A percentile compares a stretch with the other conserved stretches of the same genome.
These are phyloP conservation scores for Elephantulus edwardii DNA, from an alignment of 2,113 vertebrate species.

Conservation along the genomic window DNA sequence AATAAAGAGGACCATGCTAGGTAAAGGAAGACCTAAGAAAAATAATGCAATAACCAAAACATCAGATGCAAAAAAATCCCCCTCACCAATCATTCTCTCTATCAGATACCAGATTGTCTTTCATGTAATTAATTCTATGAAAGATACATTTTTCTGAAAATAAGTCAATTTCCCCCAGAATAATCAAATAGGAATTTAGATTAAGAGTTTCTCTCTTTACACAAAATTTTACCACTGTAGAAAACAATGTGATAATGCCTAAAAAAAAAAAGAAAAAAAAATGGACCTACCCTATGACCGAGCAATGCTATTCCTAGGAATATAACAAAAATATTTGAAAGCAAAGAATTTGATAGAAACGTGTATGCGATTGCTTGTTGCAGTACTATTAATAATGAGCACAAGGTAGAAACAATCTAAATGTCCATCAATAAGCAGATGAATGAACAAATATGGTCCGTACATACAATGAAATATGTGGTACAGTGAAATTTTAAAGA, in stretches of 20 bases:
- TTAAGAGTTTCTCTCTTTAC: neutral
- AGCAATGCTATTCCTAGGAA: too few species aligned
- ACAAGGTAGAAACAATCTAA: neutral
- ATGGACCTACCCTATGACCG: too few species aligned
- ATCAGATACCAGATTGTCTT: constrained; percentile 11
- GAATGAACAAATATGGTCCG: too few species aligned
- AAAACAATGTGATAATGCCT: neutral
- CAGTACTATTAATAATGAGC: neutral
- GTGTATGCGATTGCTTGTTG: too few species aligned
- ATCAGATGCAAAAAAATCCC: neutral
- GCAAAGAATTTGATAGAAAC: too few species aligned
- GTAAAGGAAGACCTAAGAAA: too few species aligned
- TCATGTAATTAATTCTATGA: neutral
- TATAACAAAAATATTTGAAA: too few species aligned
- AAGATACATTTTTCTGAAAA: constrained; percentile 32
- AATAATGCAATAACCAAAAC: too few species aligned
- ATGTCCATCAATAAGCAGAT: neutral
- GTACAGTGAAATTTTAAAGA: too few species aligned
- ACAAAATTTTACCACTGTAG: neutral
- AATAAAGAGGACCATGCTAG: too few species aligned
- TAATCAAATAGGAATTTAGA: constrained; percentile 19
- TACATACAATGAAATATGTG: too few species aligned
- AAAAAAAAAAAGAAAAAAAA: too few species aligned
- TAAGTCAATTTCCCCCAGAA: constrained; percentile 16
- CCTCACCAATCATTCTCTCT: neutral